phyloP scores from a whole-genome alignment of 2,113 vertebrate genomes.

The Menidia beryllina region DNA sequence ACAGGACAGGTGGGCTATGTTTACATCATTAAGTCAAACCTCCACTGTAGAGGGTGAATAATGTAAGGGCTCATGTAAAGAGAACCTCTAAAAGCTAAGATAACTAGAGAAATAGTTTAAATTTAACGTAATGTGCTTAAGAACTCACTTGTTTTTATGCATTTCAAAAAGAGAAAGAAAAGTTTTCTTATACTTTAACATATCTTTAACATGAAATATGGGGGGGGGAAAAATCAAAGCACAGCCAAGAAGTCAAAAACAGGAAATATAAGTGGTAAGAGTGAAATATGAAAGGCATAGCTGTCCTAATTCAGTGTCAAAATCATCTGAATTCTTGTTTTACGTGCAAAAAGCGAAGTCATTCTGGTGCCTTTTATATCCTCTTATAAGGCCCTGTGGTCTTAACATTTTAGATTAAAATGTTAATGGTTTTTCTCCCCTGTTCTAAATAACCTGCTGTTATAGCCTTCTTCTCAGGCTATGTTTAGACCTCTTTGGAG shows the following conservation, averaged over 20 bases:
- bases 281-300: too few relatives aligned
- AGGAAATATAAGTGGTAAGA: too few relatives aligned
- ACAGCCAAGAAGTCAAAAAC: too few relatives aligned
- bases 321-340: slow-evolving; percentile 1
- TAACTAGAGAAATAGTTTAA: too few relatives aligned
- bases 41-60: background rate
- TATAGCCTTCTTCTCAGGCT: background rate
- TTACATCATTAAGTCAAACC: slow-evolving; percentile 53
- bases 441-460: background rate
- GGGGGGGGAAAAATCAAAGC: too few relatives aligned
- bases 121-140: background rate
- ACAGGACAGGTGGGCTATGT: slow-evolving; percentile 63
- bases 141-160: background rate
- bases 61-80: background rate
- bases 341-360: slow-evolving; percentile 6
- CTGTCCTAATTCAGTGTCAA: background rate
- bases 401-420: slow-evolving; percentile 14
- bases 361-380: slow-evolving; percentile 29
- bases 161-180: background rate
- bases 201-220: too few relatives aligned
- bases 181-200: too few relatives aligned
- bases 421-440: background rate
- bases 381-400: slow-evolving; percentile 9
- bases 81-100: too few relatives aligned
- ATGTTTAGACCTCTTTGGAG: background rate